Conservation (phyloP, 2,113 vertebrate genomes). For the Cinclus mexicanus region DNA sequence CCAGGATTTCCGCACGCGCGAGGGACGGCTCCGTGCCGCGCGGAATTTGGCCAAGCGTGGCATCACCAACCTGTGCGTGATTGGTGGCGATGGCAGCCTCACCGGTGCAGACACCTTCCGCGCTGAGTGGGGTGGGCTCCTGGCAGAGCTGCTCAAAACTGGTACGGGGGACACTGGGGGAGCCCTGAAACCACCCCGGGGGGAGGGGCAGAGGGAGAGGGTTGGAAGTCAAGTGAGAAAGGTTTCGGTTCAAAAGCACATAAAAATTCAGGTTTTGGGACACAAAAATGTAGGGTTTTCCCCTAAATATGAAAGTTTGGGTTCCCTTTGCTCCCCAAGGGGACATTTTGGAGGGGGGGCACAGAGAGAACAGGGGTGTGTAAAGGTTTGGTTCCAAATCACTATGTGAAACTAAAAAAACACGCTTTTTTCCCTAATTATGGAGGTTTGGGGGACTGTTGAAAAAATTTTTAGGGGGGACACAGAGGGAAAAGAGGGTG, state of each 20-base stretch:
- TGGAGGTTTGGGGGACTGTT: no score
- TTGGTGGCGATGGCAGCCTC: constrained; percentile 94
- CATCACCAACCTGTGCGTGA: constrained; percentile 96
- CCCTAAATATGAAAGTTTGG: neutral
- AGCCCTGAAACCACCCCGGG: fast-evolving
- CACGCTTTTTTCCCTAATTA: neutral
- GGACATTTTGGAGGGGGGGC: neutral
- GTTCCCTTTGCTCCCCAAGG: no score
- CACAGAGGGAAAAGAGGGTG: neutral
- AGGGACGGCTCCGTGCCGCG: constrained; percentile 86
- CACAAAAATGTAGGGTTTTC: no score
- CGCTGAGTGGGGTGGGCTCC: constrained; percentile 86
- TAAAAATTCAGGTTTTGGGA: no score
- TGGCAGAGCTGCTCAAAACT: constrained; percentile 80
- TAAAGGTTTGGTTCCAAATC: neutral
- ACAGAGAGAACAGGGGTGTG: neutral
- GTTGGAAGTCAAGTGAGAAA: no score
- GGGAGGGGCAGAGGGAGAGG: no score
- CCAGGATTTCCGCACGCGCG: constrained; percentile 84
- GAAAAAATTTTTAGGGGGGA: no score
- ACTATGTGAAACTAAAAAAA: neutral
- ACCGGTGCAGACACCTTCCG: constrained; percentile 92
- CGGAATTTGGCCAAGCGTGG: constrained; percentile 87
- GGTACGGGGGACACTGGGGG: constrained; percentile 49
- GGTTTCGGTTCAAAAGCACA: neutral